Base-by-base conservation (phyloP, 2,113 vertebrate genomes). In the Vidua macroura region DNA sequence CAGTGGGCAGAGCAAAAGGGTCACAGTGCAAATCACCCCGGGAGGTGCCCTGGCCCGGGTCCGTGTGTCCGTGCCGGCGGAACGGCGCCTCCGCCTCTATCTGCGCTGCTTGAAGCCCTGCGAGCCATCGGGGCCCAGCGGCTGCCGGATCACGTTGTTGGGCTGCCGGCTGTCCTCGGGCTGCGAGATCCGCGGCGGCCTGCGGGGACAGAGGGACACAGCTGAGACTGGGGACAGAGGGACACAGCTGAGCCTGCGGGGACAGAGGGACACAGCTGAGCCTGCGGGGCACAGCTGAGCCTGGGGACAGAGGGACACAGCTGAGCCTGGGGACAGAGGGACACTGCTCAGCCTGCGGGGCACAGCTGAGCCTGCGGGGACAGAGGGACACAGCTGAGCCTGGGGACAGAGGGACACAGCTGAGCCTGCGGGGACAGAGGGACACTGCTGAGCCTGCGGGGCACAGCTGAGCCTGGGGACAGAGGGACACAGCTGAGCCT, bases 71-170 rank as follows among this genome's bases (percentile, higher is more conserved):
- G 86, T 94, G 96, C 82, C 64, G 73, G 96, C 95, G 7, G 43
- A 24, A 48, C 25, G 31, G 60, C 53, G 11, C 69, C 1, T 2
- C 86, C 86, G 77, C 86, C 82, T 97, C 67, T 99, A 99, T 99
- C 99, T 99, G 98, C 98, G 98, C 84, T 99, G 99, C 95, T 98
- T 98, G 98, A 99, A 99, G 96, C 99, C 99, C 74, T 99, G 99
- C 69, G 98, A 99, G 93, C 99, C 98, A 60, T 99, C 99, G 27
- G 99, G 99, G 94, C 99, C 98, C 92, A 98, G 97, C 15, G 99
- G 98, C 95, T 99, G 99, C 91, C 99, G 97, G 95, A 99, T 98
- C 97, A 98, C 98, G 86, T 99, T 98, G 96, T 98, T 99, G 98
- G 98, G 98, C 96, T 98, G 98, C 86, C 98, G 96, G 96, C 94